Evolutionary conservation across 2,888 invertebrate species (phyloP).

Genomic region (Zaprionus obscuricornis): DNA sequence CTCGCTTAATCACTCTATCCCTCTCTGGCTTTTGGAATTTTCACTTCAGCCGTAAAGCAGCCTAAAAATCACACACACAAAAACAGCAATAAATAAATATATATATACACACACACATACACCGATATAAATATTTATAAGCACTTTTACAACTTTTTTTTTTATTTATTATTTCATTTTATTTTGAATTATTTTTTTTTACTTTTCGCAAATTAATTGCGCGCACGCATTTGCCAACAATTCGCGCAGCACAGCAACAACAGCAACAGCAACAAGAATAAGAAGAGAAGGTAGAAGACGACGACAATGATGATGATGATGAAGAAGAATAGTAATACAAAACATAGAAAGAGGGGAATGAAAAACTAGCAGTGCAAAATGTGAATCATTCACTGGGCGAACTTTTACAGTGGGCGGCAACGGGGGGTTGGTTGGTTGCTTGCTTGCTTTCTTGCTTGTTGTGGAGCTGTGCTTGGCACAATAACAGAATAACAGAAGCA

Average conservation of each 20-base stretch:
- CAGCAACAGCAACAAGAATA: slow-evolving; percentile 31
- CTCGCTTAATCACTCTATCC: slow-evolving; percentile 3
- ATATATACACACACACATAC: slow-evolving; percentile 21
- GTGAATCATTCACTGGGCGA: slow-evolving; percentile 72
- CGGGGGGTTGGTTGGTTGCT: slow-evolving; percentile 11
- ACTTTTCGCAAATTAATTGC: slow-evolving; percentile 58
- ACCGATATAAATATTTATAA: slow-evolving; percentile 50
- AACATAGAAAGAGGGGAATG: slow-evolving; percentile 40
- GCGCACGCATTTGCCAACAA: slow-evolving; percentile 66
- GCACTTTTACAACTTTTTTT: slow-evolving; percentile 48
- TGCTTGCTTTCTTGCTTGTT: slow-evolving; percentile 15
- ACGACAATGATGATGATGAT: slow-evolving; percentile 6
- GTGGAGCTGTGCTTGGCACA: slow-evolving; percentile 46
- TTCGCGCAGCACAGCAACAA: slow-evolving; percentile 35
- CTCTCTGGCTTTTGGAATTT: slow-evolving; percentile 59
- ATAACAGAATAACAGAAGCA: slow-evolving; percentile 49
- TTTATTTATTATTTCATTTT: slow-evolving; percentile 10
- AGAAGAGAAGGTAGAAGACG: slow-evolving; percentile 6
- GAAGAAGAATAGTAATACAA: slow-evolving; percentile 36
- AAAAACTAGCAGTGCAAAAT: slow-evolving; percentile 59
- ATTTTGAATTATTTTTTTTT: slow-evolving; percentile 36
- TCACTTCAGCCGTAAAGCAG: slow-evolving; percentile 67
- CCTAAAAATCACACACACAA: slow-evolving; percentile 58
- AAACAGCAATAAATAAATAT: slow-evolving; percentile 27
- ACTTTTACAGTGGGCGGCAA: slow-evolving; percentile 58